Evolutionary conservation across 2,797 vertebrate genomes (phyloP).

Genomic region (Holocentrus rufus): DNA sequence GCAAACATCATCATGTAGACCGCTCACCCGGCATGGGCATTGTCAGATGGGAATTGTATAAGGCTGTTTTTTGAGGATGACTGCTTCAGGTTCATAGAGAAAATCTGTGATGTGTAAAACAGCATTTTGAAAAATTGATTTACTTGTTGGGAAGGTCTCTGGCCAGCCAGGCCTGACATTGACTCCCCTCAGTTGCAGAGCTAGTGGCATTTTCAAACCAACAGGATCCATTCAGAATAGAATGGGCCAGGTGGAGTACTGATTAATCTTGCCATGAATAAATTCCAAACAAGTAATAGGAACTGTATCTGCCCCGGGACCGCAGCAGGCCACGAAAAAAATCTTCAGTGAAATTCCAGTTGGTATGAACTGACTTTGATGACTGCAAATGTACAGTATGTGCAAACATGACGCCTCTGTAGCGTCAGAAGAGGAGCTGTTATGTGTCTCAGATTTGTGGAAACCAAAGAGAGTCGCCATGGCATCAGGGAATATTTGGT

Average conservation of each 20-base stretch:
- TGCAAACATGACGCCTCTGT: background rate
- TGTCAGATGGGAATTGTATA: conserved; percentile 4
- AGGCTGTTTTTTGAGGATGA: conserved; percentile 1
- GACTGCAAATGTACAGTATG: background rate
- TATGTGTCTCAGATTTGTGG: background rate
- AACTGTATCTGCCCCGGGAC: background rate
- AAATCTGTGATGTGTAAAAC: conserved; percentile 24
- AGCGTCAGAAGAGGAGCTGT: background rate
- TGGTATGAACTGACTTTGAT: background rate
- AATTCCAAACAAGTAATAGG: background rate
- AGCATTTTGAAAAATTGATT: conserved; percentile 25
- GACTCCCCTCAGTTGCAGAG: conserved; percentile 10
- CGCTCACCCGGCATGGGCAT: background rate
- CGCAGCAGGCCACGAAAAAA: background rate
- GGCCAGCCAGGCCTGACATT: conserved; percentile 22
- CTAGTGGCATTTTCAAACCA: conserved; percentile 17
- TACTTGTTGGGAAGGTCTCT: conserved; percentile 14
- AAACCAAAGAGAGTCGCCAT: too few species aligned
- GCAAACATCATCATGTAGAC: background rate
- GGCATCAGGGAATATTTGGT: too few species aligned
- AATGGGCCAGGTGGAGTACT: background rate
- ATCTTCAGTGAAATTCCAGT: background rate
- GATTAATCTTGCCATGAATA: background rate
- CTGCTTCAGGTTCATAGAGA: background rate
- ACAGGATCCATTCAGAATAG: background rate